Conservation (phyloP, 1,140 invertebrate species). For the Zaprionus capensis region DNA sequence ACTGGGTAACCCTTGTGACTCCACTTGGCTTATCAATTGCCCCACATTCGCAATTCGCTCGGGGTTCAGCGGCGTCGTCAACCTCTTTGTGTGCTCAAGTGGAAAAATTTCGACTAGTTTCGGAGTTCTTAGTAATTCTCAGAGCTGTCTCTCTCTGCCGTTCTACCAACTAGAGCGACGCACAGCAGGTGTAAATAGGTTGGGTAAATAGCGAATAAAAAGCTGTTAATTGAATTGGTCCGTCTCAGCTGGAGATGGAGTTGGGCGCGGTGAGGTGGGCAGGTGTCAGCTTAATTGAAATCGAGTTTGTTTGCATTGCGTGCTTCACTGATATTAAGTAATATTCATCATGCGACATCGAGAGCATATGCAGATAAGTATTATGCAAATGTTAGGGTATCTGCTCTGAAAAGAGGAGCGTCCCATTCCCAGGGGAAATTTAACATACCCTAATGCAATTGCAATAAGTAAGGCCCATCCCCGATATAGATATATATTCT, state of each 20-base stretch:
- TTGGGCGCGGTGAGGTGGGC: neutral
- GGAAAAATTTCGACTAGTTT: constrained; percentile 52
- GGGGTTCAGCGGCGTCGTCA: constrained; percentile 34
- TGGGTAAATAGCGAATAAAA: constrained; percentile 60
- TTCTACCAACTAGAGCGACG: neutral
- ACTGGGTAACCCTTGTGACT: neutral
- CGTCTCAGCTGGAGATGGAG: constrained; percentile 28
- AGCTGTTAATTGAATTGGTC: constrained; percentile 58
- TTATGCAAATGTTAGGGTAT: constrained; percentile 52
- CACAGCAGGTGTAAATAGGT: constrained; percentile 58
- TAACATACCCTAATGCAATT: neutral
- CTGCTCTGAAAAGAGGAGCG: constrained; percentile 13
- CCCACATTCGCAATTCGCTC: constrained; percentile 18
- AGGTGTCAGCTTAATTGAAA: neutral
- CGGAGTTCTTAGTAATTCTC: constrained; percentile 11
- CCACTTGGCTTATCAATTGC: constrained; percentile 45
- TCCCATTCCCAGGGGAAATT: neutral
- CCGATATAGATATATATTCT: neutral
- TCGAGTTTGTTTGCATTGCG: constrained; percentile 39
- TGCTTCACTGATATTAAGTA: constrained; percentile 65
- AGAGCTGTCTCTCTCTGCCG: neutral
- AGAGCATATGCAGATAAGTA: constrained; percentile 19
- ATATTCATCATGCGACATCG: constrained; percentile 66
- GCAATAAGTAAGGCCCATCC: neutral
- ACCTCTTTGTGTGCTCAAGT: constrained; percentile 58